Base-by-base conservation (phyloP, 2,113 vertebrate species). In the Eulemur macaco region DNA sequence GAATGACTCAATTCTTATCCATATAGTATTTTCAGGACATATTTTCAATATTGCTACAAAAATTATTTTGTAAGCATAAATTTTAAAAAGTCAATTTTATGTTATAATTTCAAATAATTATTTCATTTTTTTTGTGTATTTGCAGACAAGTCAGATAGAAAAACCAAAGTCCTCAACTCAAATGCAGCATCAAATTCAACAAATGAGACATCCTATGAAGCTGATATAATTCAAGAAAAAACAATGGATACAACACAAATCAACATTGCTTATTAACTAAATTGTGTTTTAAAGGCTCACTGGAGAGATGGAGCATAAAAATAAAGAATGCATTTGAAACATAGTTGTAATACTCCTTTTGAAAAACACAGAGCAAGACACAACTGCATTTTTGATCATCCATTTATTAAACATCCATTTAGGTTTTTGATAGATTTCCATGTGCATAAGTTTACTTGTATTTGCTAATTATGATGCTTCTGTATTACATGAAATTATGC, bases 111-210 rank as follows among this genome's bases (percentile, higher is more conserved):
- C 77, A 77, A 83, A 56, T 68, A 42, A 85, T 47, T 87, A 73
- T 82, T 95, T 83, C 66, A 93, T 84, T 73, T 96, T 96, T 85
- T 91, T 69, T 90, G n/a, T 97, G 71, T 80, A 20, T 74, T 94
- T 89, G 37, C 92, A 98, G 97, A 94, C 7, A 93, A 95, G 23
- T 73, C 85, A 66, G 92, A 71, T 45, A 97, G 80, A 92, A 97
- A 97, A 91, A 82, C 8, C 17, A 97, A 94, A 23, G 27, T 2
- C 47, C 37, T 96, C n/a, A 52, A 89, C 8, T 97, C 76, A 74
- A 96, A 37, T 50, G 84, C 94, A 96, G 45, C 73, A 86, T 90
- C 93, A 58, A 97, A 98, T 73, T 96, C 92, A 64, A 96, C 93
- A 94, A 96, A 96, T 12, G 86, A 97, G 95, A 92, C 84, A 15